A percentile compares a stretch with the other conserved stretches of the same genome.
Evolutionary conservation across 2,888 invertebrate species (phyloP).

Genomic region (Ectropis crepuscularia): DNA sequence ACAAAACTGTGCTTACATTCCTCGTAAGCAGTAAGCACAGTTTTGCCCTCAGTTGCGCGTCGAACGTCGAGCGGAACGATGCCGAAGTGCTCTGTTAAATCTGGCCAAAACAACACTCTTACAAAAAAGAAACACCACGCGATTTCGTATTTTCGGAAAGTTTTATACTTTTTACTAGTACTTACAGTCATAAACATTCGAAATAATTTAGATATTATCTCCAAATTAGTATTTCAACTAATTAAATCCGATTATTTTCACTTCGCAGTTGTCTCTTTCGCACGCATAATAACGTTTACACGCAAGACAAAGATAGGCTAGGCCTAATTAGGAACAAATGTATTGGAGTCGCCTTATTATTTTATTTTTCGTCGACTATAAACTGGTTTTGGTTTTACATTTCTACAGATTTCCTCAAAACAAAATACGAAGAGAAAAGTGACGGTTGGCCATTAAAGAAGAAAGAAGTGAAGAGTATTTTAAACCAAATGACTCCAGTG

Average conservation of each 20-base stretch:
- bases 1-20: conserved; percentile 4
- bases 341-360: conserved; percentile 12
- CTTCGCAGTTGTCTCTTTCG: conserved; percentile 13
- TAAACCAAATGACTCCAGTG: conserved; percentile 19
- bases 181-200: conserved; percentile 2
- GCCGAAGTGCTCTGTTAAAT: conserved; percentile 16
- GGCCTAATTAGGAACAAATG: conserved; percentile 15
- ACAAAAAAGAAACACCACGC: conserved; percentile 9
- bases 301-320: conserved; percentile 4
- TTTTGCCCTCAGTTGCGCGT: conserved; percentile 8
- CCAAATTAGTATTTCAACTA: conserved; percentile 2
- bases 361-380: conserved; percentile 8
- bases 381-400: neutral
- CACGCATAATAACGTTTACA: conserved; percentile 7
- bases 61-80: conserved; percentile 12
- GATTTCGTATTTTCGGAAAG: conserved; percentile 15
- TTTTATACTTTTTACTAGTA: conserved; percentile 11
- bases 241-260: neutral
- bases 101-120: conserved; percentile 15
- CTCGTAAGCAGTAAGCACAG: conserved; percentile 4
- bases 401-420: conserved; percentile 19
- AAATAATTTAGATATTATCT: conserved; percentile 2
- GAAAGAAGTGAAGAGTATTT: conserved; percentile 15
- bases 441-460: conserved; percentile 13
- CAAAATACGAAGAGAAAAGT: conserved; percentile 20